Conservation (phyloP, 1,140 invertebrate species). For the Pissodes strobi region DNA sequence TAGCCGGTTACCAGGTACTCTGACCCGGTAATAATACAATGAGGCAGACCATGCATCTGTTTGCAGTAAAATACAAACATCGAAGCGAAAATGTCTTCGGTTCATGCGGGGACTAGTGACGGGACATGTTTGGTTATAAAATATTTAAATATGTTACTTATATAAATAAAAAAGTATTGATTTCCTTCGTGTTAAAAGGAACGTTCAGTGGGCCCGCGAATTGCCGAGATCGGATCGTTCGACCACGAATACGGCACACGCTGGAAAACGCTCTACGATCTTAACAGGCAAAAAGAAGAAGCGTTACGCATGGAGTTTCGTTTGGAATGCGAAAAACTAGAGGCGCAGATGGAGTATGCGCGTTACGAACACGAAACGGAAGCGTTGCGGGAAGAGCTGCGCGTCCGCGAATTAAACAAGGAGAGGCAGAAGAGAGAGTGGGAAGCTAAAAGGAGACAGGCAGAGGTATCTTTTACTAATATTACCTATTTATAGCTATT, state of each 20-base stretch:
- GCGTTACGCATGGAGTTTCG: slow-evolving; percentile 88
- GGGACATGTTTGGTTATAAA: too few relatives aligned
- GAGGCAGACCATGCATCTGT: too few relatives aligned
- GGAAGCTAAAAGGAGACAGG: slow-evolving; percentile 82
- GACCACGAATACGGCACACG: slow-evolving; percentile 93
- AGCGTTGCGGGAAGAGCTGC: slow-evolving; percentile 80
- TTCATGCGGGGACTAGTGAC: too few relatives aligned
- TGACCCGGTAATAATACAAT: too few relatives aligned
- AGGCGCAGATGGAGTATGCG: slow-evolving; percentile 93
- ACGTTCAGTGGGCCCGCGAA: slow-evolving; percentile 83
- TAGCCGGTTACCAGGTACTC: too few relatives aligned
- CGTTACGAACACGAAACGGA: slow-evolving; percentile 90
- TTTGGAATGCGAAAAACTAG: slow-evolving; percentile 86
- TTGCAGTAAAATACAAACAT: too few relatives aligned
- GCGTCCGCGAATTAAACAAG: slow-evolving; percentile 81
- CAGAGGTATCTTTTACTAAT: too few relatives aligned
- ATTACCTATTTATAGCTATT: too few relatives aligned
- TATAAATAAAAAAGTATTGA: too few relatives aligned
- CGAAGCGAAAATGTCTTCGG: too few relatives aligned
- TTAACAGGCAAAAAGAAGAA: slow-evolving; percentile 88
- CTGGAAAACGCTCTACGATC: slow-evolving; percentile 93
- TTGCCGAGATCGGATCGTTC: slow-evolving; percentile 86
- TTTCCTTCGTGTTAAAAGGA: too few relatives aligned
- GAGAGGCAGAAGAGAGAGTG: slow-evolving; percentile 84
- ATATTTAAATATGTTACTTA: too few relatives aligned